Evolutionary conservation across 2,888 invertebrate genomes (phyloP).

Genomic region (Erebia aethiops): DNA sequence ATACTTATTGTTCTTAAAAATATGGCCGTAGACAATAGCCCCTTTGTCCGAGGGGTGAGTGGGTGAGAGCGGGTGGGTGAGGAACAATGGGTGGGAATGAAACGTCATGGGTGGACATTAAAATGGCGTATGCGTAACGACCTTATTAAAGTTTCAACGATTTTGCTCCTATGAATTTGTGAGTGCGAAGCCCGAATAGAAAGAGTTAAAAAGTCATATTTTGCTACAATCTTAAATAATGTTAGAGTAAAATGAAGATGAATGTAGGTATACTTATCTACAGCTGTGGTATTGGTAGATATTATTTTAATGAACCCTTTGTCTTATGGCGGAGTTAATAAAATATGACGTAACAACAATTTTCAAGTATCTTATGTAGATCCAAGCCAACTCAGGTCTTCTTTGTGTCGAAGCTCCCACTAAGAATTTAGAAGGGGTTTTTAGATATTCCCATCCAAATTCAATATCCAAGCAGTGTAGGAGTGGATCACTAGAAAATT

Average conservation of each 20-base stretch:
- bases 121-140: conserved; percentile 52
- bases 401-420: no score
- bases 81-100: conserved; percentile 34
- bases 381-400: no score
- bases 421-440: no score
- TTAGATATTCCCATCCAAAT: no score
- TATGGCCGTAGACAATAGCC: conserved; percentile 30
- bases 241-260: background rate
- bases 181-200: conserved; percentile 6
- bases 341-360: no score
- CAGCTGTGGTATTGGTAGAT: no score
- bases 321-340: no score
- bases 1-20: conserved; percentile 33
- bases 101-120: conserved; percentile 63
- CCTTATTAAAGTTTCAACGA: conserved; percentile 38
- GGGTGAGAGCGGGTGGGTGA: conserved; percentile 25
- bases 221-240: background rate
- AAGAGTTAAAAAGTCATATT: background rate
- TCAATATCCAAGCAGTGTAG: no score
- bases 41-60: conserved; percentile 33
- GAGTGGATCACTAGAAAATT: no score
- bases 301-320: no score
- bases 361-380: no score
- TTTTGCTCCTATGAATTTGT: conserved; percentile 31
- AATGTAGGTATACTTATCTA: background rate